phyloP scores from a whole-genome alignment of 2,888 invertebrate species.

The Hoplodrina blanda region DNA sequence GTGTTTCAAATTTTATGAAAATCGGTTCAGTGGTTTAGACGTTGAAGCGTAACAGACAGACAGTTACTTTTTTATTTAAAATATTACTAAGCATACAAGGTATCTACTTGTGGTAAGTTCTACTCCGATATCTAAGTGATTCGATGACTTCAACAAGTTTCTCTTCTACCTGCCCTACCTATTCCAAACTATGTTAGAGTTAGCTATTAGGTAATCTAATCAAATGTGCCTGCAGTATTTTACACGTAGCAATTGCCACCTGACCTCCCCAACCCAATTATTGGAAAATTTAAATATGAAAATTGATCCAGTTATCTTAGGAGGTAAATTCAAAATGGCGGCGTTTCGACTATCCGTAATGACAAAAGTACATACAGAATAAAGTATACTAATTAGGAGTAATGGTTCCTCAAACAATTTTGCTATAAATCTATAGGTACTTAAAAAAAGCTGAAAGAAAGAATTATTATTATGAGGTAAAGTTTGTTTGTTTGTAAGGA shows the following conservation, averaged over 20 bases:
- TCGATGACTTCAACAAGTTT: neutral
- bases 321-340: neutral
- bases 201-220: neutral
- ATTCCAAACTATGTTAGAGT: neutral
- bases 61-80: too few species aligned
- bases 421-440: too few species aligned
- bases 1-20: too few species aligned
- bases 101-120: neutral
- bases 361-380: neutral
- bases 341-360: neutral
- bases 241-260: neutral
- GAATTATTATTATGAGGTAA: too few species aligned
- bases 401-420: too few species aligned
- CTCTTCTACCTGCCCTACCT: too few species aligned
- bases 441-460: too few species aligned
- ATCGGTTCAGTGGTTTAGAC: too few species aligned
- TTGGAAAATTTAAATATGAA: neutral
- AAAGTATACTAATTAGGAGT: neutral
- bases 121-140: neutral
- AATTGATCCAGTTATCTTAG: neutral
- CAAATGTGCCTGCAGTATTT: neutral
- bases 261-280: constrained; percentile 8
- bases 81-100: too few species aligned
- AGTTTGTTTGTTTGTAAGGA: too few species aligned
- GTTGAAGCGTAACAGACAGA: too few species aligned